Percentiles rank a stretch among this genome's conserved stretches.
Conservation (phyloP, 2,113 vertebrate genomes). For the Corythornis vintsioides region DNA sequence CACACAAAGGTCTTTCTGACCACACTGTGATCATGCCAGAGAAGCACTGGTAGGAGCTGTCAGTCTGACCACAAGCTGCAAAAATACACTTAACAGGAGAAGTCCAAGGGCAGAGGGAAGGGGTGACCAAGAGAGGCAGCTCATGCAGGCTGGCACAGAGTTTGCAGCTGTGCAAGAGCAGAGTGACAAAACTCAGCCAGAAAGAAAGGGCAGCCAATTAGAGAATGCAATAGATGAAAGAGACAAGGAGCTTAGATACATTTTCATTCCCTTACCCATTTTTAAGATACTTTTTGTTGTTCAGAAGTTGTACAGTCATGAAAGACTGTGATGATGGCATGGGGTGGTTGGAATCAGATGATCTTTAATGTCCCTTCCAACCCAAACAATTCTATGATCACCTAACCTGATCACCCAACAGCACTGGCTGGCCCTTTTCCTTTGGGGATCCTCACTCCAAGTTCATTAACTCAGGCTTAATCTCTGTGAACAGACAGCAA, state of each 20-base stretch:
- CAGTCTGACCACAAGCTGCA: not conserved
- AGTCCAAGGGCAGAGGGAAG: not conserved
- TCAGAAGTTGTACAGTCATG: not conserved
- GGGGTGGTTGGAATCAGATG: too few species aligned
- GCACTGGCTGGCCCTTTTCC: too few species aligned
- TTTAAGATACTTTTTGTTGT: not conserved
- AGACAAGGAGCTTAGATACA: not conserved
- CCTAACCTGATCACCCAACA: not conserved
- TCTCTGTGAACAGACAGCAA: not conserved
- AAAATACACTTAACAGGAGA: not conserved
- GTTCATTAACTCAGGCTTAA: not conserved
- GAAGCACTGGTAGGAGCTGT: not conserved
- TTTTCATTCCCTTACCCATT: not conserved
- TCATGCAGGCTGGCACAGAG: accelerated
- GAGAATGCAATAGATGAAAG: not conserved
- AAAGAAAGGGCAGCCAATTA: not conserved
- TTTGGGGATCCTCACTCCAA: not conserved
- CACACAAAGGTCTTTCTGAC: not conserved
- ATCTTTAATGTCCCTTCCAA: too few species aligned
- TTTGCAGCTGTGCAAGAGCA: not conserved
- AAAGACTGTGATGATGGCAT: not conserved
- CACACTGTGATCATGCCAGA: accelerated
- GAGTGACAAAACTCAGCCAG: not conserved
- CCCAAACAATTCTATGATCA: not conserved
- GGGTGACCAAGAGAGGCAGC: not conserved